Evolutionary conservation across 2,888 invertebrate species (phyloP).

Genomic region (Julus scandinavius): DNA sequence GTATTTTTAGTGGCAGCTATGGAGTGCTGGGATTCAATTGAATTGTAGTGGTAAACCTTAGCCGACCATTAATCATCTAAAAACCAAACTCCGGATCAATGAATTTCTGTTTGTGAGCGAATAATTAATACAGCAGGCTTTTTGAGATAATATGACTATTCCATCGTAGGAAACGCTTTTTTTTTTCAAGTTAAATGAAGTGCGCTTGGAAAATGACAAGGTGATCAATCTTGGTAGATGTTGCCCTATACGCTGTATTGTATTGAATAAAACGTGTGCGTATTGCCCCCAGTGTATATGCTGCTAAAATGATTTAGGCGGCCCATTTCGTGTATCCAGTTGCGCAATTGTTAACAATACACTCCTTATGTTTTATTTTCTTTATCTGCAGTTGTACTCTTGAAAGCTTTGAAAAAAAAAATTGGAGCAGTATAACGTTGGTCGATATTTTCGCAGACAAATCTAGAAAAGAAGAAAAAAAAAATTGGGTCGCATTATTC

Average conservation of each 20-base stretch:
- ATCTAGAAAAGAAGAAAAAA: neutral
- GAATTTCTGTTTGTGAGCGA: constrained; percentile 33
- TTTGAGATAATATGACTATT: constrained; percentile 33
- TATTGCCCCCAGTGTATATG: constrained; percentile 2
- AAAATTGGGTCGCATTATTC: constrained; percentile 31
- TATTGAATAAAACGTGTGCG: constrained; percentile 14
- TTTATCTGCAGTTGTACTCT: constrained; percentile 33
- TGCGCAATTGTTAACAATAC: constrained; percentile 33
- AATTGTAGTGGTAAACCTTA: neutral
- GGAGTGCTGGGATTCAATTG: constrained; percentile 1
- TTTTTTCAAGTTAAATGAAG: neutral
- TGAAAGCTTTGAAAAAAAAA: neutral
- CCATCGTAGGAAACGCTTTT: neutral
- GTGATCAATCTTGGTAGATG: constrained; percentile 17
- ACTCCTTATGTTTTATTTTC: constrained; percentile 33
- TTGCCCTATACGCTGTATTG: neutral
- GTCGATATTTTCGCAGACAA: constrained; percentile 1
- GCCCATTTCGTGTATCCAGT: constrained; percentile 25
- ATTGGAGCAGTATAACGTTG: constrained; percentile 1
- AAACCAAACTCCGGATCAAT: constrained; percentile 25
- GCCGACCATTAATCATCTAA: constrained; percentile 18
- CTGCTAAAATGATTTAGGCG: constrained; percentile 22
- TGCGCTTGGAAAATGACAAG: constrained; percentile 16
- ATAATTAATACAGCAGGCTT: constrained; percentile 6
- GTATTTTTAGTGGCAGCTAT: neutral